Conservation (phyloP, 2,797 vertebrate genomes). For the Botia kubotai region DNA sequence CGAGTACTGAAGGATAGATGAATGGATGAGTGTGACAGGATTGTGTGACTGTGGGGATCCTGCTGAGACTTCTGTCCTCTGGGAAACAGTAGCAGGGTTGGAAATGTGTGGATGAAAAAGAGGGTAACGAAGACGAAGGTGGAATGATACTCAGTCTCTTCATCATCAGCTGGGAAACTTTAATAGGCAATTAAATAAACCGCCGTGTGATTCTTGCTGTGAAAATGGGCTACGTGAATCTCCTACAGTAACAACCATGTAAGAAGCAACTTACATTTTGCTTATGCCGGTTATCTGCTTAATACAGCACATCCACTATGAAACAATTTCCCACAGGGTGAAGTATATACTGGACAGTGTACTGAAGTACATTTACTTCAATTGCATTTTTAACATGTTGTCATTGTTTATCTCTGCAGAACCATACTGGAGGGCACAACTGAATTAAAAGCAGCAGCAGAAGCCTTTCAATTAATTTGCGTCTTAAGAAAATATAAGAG, state of each 20-base stretch:
- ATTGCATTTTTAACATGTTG: not conserved
- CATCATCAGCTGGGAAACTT: constrained; percentile 23
- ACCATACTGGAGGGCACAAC: not conserved
- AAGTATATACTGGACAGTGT: not conserved
- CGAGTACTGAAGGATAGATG: constrained; percentile 12
- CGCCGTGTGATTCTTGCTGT: constrained; percentile 16
- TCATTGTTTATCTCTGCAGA: constrained; percentile 21
- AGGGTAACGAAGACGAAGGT: constrained; percentile 34
- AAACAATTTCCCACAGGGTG: constrained; percentile 5
- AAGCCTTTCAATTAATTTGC: not conserved
- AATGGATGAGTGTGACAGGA: constrained; percentile 43
- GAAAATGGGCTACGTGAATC: constrained; percentile 29
- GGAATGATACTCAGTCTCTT: constrained; percentile 36
- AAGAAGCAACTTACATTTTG: not conserved
- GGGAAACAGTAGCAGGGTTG: constrained; percentile 25
- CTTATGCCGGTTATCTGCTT: not conserved
- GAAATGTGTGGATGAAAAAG: constrained; percentile 30
- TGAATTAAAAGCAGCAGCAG: not conserved
- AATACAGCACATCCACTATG: not conserved
- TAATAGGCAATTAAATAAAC: constrained; percentile 55
- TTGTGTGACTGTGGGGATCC: constrained; percentile 16
- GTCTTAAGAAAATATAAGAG: not conserved
- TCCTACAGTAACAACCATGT: not conserved
- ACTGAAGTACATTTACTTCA: constrained; percentile 14
- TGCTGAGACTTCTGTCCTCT: constrained; percentile 44